A percentile compares a stretch with the other conserved stretches of the same genome.
phyloP scores from a whole-genome alignment of 92 coral and sea anemone species.

The Umimayanthus chanpuru region DNA sequence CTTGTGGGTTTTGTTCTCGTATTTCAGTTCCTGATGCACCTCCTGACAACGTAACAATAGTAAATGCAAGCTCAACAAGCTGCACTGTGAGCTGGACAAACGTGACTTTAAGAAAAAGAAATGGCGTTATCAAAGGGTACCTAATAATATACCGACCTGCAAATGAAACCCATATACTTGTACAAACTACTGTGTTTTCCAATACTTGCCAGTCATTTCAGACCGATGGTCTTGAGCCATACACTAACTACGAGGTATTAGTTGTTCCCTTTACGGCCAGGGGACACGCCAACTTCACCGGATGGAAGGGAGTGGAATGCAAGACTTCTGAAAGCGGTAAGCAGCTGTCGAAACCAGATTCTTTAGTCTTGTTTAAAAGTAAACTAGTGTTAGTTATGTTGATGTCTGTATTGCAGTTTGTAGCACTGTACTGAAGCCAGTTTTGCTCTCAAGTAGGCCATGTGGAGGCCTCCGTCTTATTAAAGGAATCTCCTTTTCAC shows the following conservation, averaged over 20 bases:
- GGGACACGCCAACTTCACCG: conserved; percentile 35
- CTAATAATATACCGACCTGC: neutral
- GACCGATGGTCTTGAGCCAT: conserved; percentile 7
- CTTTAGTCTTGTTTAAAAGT: no score
- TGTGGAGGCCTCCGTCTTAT: no score
- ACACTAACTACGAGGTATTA: conserved; percentile 23
- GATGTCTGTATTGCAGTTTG: no score
- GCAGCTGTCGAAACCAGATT: neutral
- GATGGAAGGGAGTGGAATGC: neutral
- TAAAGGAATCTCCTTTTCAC: no score
- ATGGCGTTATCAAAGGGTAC: conserved; percentile 41
- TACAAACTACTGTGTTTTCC: neutral
- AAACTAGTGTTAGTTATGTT: no score
- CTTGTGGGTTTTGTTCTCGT: neutral
- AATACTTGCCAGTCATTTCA: neutral
- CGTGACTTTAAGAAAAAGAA: conserved; percentile 19
- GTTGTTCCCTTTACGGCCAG: conserved; percentile 42
- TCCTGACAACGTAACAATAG: neutral
- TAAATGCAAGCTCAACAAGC: neutral
- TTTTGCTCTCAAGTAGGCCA: no score
- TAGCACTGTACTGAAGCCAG: no score
- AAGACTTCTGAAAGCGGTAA: conserved; percentile 34
- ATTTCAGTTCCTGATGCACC: conserved; percentile 35
- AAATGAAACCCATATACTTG: neutral
- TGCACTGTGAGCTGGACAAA: conserved; percentile 32